Percentiles rank a stretch among this genome's conserved stretches.
These are phyloP conservation scores for Enteromius paludinosus DNA, from an alignment of 2,797 vertebrate species.

Conservation along the genomic window DNA sequence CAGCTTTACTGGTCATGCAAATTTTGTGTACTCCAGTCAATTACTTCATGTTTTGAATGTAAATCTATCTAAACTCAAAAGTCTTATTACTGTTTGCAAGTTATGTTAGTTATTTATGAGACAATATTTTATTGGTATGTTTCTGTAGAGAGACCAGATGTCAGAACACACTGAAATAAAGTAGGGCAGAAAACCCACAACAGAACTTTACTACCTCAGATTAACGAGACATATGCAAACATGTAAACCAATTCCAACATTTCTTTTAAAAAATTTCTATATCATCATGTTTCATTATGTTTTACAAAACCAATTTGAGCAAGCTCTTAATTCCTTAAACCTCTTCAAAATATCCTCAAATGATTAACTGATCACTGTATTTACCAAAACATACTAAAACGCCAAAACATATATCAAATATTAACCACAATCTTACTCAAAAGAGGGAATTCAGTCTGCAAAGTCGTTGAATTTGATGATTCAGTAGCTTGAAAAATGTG, in stretches of 20 bases:
- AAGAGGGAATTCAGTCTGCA: constrained; percentile 1
- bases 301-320: not conserved
- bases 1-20: not conserved
- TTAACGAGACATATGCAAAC: not conserved
- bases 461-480: constrained; percentile 13
- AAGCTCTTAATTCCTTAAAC: not conserved
- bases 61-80: not conserved
- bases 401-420: not conserved
- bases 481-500: not conserved
- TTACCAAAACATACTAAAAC: not conserved
- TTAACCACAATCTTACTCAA: constrained; percentile 5
- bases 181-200: not conserved
- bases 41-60: not conserved
- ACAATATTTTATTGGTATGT: not conserved
- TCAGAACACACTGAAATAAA: not conserved
- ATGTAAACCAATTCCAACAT: not conserved
- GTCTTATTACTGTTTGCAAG: not conserved
- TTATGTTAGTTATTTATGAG: not conserved
- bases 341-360: not conserved
- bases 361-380: not conserved
- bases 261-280: not conserved
- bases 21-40: not conserved
- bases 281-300: not conserved
- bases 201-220: not conserved
- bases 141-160: not conserved